These are phyloP conservation scores for Bubalus kerabau DNA, from an alignment of 2,113 vertebrate genomes.

Conservation along the genomic window DNA sequence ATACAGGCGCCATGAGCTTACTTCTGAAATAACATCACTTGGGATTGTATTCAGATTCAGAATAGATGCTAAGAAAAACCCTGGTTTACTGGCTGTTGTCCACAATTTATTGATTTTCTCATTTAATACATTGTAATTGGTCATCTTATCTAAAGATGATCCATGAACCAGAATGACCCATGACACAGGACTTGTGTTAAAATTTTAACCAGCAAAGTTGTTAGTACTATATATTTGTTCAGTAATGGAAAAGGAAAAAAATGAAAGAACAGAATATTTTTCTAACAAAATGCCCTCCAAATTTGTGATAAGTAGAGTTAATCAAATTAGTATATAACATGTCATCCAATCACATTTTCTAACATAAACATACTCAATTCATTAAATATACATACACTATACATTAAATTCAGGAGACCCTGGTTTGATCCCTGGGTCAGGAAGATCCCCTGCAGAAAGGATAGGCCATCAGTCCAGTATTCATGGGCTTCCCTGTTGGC, in stretches of 20 bases:
- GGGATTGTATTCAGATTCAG: not conserved
- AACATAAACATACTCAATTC: not conserved
- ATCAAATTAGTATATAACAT: not conserved
- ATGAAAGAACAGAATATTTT: not conserved
- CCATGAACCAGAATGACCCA: not conserved
- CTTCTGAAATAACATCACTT: not conserved
- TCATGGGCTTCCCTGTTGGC: not conserved
- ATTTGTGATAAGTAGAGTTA: not conserved
- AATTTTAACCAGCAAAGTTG: not conserved
- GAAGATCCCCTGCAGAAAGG: not conserved
- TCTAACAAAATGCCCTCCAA: not conserved
- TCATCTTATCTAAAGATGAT: not conserved
- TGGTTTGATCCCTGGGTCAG: not conserved
- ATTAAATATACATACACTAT: not conserved
- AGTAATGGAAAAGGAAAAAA: not conserved
- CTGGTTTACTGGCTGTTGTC: not conserved
- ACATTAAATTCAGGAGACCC: not conserved
- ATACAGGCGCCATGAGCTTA: not conserved
- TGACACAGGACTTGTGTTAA: not conserved
- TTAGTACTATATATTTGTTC: not conserved
- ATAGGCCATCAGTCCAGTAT: not conserved
- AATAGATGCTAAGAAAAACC: not conserved
- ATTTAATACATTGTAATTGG: not conserved
- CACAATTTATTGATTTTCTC: not conserved
- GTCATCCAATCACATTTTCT: not conserved